Evolutionary conservation across 2,113 vertebrate species (phyloP).

Genomic region (Diadophis punctatus): DNA sequence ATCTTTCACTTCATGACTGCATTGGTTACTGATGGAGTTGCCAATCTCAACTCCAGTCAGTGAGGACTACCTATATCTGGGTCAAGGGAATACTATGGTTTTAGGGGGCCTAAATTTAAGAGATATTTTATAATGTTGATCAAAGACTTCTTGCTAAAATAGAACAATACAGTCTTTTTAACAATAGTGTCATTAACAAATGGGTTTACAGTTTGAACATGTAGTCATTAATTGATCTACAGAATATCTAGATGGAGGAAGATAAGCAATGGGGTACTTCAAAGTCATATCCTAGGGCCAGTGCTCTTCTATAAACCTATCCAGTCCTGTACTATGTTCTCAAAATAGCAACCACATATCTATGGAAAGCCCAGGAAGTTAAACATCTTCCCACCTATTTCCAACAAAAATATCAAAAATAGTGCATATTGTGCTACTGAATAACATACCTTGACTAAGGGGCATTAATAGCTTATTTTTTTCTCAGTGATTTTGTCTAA

Average conservation of each 20-base stretch:
- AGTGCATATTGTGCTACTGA: not conserved
- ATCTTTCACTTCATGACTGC: not conserved
- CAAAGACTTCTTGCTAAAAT: not conserved
- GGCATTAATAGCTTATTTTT: not conserved
- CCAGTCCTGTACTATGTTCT: not conserved
- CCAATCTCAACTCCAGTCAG: not conserved
- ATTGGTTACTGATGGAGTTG: not conserved
- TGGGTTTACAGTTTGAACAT: not conserved
- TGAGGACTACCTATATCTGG: not conserved
- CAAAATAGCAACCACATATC: not conserved
- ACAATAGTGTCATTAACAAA: not conserved
- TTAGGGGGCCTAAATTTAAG: not conserved
- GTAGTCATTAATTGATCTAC: not conserved
- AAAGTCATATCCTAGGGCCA: not conserved
- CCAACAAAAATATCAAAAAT: not conserved
- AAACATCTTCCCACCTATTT: not conserved
- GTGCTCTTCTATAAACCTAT: not conserved
- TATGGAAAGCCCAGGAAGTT: not conserved
- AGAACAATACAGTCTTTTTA: not conserved
- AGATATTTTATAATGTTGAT: not conserved
- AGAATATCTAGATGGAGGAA: not conserved
- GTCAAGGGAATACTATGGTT: not conserved
- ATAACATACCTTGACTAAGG: not conserved
- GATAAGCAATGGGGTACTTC: not conserved
- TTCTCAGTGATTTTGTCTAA: not conserved